A percentile compares a stretch with the other conserved stretches of the same genome.
phyloP scores from a whole-genome alignment of 1,140 invertebrate genomes.

The Zaprionus kolodkinae region DNA sequence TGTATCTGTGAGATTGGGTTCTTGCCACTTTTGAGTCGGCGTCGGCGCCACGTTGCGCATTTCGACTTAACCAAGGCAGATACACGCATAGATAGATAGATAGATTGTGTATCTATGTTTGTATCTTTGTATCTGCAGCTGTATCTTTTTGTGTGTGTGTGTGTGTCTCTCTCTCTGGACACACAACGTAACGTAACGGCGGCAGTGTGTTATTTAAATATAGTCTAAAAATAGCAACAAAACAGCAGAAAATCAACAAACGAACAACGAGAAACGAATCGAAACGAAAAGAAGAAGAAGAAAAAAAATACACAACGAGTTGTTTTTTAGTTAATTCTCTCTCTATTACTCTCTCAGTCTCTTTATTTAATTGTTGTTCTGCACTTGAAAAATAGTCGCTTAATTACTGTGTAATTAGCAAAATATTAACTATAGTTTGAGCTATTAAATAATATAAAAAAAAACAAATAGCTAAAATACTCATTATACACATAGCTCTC shows the following conservation, averaged over 20 bases:
- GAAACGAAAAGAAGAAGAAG: constrained; percentile 33
- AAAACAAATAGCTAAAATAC: neutral
- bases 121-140: constrained; percentile 23
- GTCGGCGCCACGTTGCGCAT: constrained; percentile 34
- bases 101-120: constrained; percentile 25
- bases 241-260: constrained; percentile 29
- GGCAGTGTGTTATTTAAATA: constrained; percentile 47
- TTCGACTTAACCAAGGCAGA: constrained; percentile 18
- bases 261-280: constrained; percentile 28
- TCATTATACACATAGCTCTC: neutral
- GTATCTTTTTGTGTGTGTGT: neutral
- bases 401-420: neutral
- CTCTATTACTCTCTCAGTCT: neutral
- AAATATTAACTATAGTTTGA: neutral
- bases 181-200: constrained; percentile 28
- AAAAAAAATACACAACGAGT: constrained; percentile 50
- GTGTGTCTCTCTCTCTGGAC: neutral
- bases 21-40: constrained; percentile 36
- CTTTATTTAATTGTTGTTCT: constrained; percentile 12
- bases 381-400: neutral
- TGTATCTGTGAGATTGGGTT: constrained; percentile 37
- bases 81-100: constrained; percentile 8
- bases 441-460: neutral
- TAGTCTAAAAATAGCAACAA: constrained; percentile 66
- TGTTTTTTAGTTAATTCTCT: constrained; percentile 45